Evolutionary conservation across 64 coral and sea anemone species (phyloP).

Genomic region (Dendronephthya gigantea): DNA sequence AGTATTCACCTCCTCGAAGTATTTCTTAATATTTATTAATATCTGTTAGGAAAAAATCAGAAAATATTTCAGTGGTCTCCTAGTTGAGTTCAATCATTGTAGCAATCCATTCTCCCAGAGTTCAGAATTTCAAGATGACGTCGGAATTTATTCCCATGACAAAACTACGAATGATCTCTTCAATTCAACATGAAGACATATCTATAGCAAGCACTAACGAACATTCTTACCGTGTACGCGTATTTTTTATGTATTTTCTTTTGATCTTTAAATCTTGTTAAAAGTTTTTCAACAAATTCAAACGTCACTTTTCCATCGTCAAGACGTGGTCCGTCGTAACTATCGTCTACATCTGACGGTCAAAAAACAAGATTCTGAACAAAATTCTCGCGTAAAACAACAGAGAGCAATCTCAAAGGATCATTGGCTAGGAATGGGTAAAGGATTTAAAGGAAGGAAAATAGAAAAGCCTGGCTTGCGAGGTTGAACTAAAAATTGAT

Average conservation of each 20-base stretch:
- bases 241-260: constrained; percentile 96
- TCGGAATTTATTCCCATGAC: too few species aligned
- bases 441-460: too few species aligned
- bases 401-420: neutral
- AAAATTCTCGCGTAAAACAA: neutral
- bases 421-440: too few species aligned
- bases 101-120: too few species aligned
- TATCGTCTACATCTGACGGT: constrained; percentile 72
- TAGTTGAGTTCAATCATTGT: neutral
- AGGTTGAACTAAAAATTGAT: neutral
- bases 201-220: too few species aligned
- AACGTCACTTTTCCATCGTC: constrained; percentile 59
- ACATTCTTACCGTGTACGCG: constrained; percentile 67
- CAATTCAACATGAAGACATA: too few species aligned
- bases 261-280: constrained; percentile 75
- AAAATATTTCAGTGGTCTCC: neutral
- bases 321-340: constrained; percentile 73
- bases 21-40: constrained; percentile 65
- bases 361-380: neutral
- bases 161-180: too few species aligned
- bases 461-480: too few species aligned
- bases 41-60: constrained; percentile 39
- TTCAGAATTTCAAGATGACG: too few species aligned
- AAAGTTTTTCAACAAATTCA: constrained; percentile 70
- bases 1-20: constrained; percentile 56